Evolutionary conservation across 1,140 invertebrate species (phyloP).

Genomic region (Drosophila simulans): DNA sequence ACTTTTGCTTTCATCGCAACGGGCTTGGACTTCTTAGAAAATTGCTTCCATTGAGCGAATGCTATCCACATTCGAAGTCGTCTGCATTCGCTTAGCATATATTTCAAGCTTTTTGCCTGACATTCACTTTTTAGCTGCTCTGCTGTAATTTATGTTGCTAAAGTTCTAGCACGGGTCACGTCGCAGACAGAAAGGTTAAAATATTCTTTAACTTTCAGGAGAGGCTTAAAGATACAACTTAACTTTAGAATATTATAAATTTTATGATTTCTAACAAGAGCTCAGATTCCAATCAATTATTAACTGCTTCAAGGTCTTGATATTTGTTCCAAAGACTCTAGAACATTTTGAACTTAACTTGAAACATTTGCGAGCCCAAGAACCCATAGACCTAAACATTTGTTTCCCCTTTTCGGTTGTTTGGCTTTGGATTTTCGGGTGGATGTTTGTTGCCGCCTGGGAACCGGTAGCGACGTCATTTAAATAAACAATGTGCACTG

Average conservation of each 20-base stretch:
- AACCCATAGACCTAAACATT: conserved; percentile 2
- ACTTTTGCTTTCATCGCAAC: conserved; percentile 50
- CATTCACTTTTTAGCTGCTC: conserved; percentile 58
- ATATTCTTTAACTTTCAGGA: conserved; percentile 2
- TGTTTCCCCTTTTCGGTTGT: conserved; percentile 3
- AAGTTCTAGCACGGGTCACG: conserved; percentile 49
- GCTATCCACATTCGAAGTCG: conserved; percentile 20
- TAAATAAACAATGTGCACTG: conserved; percentile 81
- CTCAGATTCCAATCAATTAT: too few species aligned
- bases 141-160: conserved; percentile 67
- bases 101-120: conserved; percentile 44
- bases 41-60: conserved; percentile 48
- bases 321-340: neutral
- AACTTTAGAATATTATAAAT: too few species aligned
- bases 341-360: neutral
- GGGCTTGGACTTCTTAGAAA: conserved; percentile 23
- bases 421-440: conserved; percentile 32
- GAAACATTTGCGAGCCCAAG: neutral
- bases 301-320: too few species aligned
- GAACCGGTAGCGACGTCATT: conserved; percentile 60
- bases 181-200: conserved; percentile 36
- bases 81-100: conserved; percentile 77
- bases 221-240: neutral
- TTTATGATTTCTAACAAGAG: too few species aligned
- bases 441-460: conserved; percentile 19